Evolutionary conservation across 2,888 invertebrate genomes (phyloP).

Genomic region (Mesochorus sp.): DNA sequence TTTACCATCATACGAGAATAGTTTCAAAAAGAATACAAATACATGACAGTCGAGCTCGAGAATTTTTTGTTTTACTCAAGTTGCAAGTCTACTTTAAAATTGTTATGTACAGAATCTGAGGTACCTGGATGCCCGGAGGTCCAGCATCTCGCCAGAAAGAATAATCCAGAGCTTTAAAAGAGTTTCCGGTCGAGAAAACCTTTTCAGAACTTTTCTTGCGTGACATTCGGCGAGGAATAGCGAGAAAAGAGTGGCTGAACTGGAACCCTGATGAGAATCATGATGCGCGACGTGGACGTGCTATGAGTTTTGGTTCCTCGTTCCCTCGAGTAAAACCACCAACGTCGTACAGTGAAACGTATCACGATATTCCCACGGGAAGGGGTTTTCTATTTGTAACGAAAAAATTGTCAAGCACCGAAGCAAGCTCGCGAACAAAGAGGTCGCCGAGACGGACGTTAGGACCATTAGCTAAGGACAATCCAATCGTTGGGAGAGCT

Average conservation of each 20-base stretch:
- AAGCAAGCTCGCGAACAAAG: not conserved
- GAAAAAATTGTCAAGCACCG: not conserved
- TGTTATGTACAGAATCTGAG: not conserved
- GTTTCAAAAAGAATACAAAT: not conserved
- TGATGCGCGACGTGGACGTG: conserved; percentile 53
- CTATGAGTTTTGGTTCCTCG: conserved; percentile 54
- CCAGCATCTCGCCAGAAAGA: no score
- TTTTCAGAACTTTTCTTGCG: no score
- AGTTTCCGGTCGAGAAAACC: no score
- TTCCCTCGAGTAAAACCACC: conserved; percentile 44
- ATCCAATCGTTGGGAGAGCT: not conserved
- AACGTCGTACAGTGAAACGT: conserved; percentile 9
- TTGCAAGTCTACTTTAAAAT: not conserved
- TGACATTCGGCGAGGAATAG: no score
- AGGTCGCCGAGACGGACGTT: not conserved
- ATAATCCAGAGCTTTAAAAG: no score
- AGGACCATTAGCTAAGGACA: not conserved
- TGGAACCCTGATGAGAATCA: no score
- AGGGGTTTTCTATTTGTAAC: not conserved
- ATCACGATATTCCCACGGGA: not conserved
- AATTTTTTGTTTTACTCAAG: not conserved
- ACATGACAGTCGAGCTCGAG: not conserved
- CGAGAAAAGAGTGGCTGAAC: no score
- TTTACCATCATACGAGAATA: not conserved
- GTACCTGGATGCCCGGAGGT: not conserved